Evolutionary conservation across 1,140 invertebrate genomes (phyloP).

Genomic region (Penaeus chinensis): DNA sequence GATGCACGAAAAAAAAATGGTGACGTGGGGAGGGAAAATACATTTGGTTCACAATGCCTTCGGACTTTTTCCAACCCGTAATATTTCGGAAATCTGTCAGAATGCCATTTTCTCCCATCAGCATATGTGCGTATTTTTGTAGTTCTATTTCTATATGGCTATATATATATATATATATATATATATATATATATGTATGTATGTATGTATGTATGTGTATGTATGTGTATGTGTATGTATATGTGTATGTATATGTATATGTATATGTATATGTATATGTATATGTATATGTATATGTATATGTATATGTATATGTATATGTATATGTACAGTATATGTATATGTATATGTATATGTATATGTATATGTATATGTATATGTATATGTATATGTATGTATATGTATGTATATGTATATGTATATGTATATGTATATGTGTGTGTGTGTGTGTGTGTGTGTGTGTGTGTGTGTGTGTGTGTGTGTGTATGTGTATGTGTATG

Average conservation of each 20-base stretch:
- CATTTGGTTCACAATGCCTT: too few relatives aligned
- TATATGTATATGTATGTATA: background rate
- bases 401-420: background rate
- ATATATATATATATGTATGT: background rate
- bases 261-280: background rate
- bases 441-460: slow-evolving; percentile 13
- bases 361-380: background rate
- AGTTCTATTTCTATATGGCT: background rate
- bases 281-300: background rate
- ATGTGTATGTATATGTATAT: background rate
- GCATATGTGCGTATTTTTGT: too few relatives aligned
- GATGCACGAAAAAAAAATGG: too few relatives aligned
- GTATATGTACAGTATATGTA: background rate
- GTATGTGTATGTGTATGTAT: background rate
- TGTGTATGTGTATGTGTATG: background rate
- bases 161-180: slow-evolving; percentile 18
- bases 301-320: background rate
- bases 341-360: background rate
- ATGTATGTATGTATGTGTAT: background rate
- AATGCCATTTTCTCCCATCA: too few relatives aligned
- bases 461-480: background rate
- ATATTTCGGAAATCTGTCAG: too few relatives aligned
- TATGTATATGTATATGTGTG: background rate
- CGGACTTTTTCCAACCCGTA: too few relatives aligned
- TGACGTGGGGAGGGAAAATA: too few relatives aligned